phyloP scores from a whole-genome alignment of 2,113 vertebrate species.

The Dissostichus mawsoni region DNA sequence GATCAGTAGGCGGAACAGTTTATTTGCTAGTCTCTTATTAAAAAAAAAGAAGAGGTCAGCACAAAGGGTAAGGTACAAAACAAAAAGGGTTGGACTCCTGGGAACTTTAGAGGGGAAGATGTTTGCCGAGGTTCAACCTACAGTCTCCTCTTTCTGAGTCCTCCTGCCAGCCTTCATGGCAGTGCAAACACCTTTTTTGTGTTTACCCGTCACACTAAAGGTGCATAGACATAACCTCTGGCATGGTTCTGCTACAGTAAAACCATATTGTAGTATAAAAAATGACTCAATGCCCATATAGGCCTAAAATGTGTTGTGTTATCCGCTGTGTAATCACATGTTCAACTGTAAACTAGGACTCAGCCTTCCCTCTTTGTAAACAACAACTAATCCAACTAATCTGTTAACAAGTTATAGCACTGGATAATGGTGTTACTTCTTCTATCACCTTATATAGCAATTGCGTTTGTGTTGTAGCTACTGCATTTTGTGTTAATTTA shows the following conservation, averaged over 20 bases:
- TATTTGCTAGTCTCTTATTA: neutral
- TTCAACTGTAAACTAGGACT: conserved; percentile 21
- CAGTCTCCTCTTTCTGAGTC: neutral
- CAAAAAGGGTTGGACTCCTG: neutral
- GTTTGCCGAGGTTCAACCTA: neutral
- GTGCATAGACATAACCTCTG: neutral
- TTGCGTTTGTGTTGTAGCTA: too few species aligned
- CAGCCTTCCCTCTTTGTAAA: conserved; percentile 22
- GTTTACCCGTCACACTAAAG: neutral
- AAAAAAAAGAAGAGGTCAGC: neutral
- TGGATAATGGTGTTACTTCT: neutral
- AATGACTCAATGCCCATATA: neutral
- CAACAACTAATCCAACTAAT: conserved; percentile 44
- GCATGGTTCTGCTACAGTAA: neutral
- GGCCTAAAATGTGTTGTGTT: neutral
- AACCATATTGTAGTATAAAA: neutral
- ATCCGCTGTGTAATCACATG: conserved; percentile 41
- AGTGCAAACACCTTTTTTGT: conserved; percentile 1
- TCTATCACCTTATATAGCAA: neutral
- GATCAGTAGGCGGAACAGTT: neutral
- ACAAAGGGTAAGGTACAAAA: neutral
- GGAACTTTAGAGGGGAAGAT: conserved; percentile 5
- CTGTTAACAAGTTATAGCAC: neutral
- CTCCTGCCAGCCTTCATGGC: neutral
- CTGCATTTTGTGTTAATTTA: too few species aligned